Base-by-base conservation (phyloP, 2,113 vertebrate genomes). In the Gobiocypris rarus region DNA sequence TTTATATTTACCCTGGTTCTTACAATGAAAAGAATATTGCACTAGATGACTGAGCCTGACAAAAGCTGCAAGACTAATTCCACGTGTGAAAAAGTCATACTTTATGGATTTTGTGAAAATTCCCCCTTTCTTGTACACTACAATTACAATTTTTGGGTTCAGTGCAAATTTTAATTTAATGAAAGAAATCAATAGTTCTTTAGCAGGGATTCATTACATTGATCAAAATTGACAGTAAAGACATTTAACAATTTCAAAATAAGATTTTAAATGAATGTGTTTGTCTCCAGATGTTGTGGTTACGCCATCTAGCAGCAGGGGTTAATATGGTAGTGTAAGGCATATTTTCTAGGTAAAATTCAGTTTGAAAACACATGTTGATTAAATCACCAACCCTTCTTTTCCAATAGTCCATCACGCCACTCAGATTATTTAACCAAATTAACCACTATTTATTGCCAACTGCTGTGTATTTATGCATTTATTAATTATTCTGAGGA, bases 361-460 rank as follows among this genome's bases (percentile, higher is more conserved):
- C 24, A 10, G 8, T 75, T 31, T 9, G 6, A 75, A 75, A 54
- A 26, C 50, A 34, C 17, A 2, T 34, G 15, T 26, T 54, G 50
- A 75, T 28, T 17, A 75, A 75, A 56, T 31, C 48, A 38, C n/a
- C 52, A 58, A 24, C 17, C 19, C 5, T 14, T 41, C 1, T 24
- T 58, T 41, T 41, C 52, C 19, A n/a, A n/a, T 13, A 76, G 31
- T 26, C 11, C 52, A 58, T 77, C 7, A 77, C 59, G 31, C 31
- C 34, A 24, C 50, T 77, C 52, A 45, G 38, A 41, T 77, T 38
- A 59, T 77, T 77, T 59, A 77, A 77, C 75, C 31, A 54, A 77
- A 77, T 59, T 41, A 24, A 9, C 34, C 6, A 77, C 31, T 24
- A 77, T 59, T 41, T 41, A 77, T 59, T 58, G 19, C 22, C 19